phyloP scores from a whole-genome alignment of 2,888 invertebrate species.

The Eurytoma californica region DNA sequence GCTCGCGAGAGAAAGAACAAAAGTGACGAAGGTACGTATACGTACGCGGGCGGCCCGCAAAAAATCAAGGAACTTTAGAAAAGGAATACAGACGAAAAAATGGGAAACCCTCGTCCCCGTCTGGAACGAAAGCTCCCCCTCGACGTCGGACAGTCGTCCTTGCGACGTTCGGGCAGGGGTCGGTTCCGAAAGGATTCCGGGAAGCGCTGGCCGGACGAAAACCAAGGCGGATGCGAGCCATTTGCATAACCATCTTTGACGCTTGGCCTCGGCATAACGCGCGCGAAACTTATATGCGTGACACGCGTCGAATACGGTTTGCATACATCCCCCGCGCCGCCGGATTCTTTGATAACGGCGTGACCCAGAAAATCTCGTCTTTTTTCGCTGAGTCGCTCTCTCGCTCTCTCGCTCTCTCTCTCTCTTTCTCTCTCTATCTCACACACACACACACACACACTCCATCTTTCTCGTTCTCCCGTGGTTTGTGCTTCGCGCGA shows the following conservation, averaged over 20 bases:
- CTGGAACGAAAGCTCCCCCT: too few relatives aligned
- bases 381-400: background rate
- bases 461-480: too few relatives aligned
- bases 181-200: background rate
- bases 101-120: background rate
- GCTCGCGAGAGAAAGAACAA: background rate
- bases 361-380: constrained; percentile 32
- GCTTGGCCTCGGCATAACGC: background rate
- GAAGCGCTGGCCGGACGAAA: too few relatives aligned
- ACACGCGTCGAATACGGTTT: constrained; percentile 25
- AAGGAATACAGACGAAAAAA: background rate
- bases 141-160: background rate
- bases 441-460: background rate
- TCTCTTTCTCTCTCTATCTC: too few relatives aligned
- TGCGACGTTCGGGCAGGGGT: background rate
- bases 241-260: constrained; percentile 49
- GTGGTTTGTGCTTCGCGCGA: background rate
- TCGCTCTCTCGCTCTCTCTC: too few relatives aligned
- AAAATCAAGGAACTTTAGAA: background rate
- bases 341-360: constrained; percentile 41
- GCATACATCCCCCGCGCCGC: constrained; percentile 1
- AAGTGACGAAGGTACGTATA: background rate
- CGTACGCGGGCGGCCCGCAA: background rate
- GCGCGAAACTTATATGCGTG: constrained; percentile 8
- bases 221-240: constrained; percentile 12